These are phyloP conservation scores for Urocitellus parryii DNA, from an alignment of 2,113 vertebrate genomes.

Conservation along the genomic window DNA sequence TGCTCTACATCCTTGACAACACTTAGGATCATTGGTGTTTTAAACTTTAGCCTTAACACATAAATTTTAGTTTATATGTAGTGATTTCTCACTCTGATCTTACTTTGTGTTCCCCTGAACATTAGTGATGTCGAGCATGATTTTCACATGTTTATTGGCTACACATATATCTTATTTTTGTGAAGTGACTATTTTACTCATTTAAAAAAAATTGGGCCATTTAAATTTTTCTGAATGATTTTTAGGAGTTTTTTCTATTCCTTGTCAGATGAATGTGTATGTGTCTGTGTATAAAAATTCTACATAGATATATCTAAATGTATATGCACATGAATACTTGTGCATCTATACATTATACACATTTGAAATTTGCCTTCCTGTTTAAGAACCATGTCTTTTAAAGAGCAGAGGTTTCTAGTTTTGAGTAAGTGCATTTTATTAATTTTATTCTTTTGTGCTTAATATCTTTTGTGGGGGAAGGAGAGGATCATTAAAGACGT, in stretches of 20 bases:
- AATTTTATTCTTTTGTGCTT: neutral
- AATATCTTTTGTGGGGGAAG: neutral
- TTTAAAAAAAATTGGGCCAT: neutral
- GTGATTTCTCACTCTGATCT: neutral
- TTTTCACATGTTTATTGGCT: neutral
- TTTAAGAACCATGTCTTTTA: neutral
- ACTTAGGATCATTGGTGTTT: constrained; percentile 20
- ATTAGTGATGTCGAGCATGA: neutral
- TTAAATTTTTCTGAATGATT: neutral
- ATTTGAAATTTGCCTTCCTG: neutral
- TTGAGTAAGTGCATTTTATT: neutral
- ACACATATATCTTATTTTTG: neutral
- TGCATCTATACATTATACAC: neutral
- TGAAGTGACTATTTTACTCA: neutral
- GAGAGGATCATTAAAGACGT: neutral
- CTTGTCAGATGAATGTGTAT: neutral
- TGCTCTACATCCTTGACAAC: neutral
- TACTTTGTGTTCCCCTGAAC: neutral
- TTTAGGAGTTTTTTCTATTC: constrained; percentile 2
- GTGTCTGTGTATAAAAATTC: neutral
- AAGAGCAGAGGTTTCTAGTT: neutral
- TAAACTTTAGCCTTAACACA: neutral
- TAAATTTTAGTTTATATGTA: neutral
- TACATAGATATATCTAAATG: neutral
- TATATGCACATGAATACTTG: neutral